Conservation (phyloP, 2,113 vertebrate species). For the Leptobrachium leishanense region DNA sequence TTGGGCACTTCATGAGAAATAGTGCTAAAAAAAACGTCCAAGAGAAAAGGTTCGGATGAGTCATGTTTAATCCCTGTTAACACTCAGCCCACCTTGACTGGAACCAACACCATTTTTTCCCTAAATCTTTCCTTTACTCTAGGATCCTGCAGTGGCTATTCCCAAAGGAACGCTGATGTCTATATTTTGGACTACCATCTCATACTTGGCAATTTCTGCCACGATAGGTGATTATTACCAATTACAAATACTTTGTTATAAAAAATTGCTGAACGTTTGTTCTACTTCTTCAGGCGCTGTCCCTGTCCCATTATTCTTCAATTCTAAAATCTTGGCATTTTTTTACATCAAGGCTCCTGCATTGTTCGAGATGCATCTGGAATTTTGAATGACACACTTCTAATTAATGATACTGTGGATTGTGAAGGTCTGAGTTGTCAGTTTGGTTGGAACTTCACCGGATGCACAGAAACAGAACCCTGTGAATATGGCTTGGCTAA, state of each 20-base stretch:
- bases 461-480: conserved; percentile 52
- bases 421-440: conserved; percentile 64
- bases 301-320: background rate
- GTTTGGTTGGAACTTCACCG: conserved; percentile 70
- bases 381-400: conserved; percentile 58
- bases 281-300: background rate
- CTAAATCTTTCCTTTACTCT: background rate
- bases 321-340: background rate
- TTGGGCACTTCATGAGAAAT: too few relatives aligned
- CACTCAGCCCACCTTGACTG: too few relatives aligned
- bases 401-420: conserved; percentile 51
- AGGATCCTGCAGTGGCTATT: conserved; percentile 68
- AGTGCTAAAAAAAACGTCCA: too few relatives aligned
- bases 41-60: too few relatives aligned
- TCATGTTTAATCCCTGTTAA: too few relatives aligned
- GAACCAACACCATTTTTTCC: too few relatives aligned
- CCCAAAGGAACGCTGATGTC: conserved; percentile 68
- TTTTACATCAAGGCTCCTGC: conserved; percentile 57
- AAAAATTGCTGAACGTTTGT: too few relatives aligned
- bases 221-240: conserved; percentile 58
- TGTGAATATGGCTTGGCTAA: conserved; percentile 65
- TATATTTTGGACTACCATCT: conserved; percentile 67
- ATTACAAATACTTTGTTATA: too few relatives aligned
- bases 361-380: conserved; percentile 68
- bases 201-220: conserved; percentile 62